Conservation (phyloP, 2,113 vertebrate species). For the Shinisaurus crocodilurus region DNA sequence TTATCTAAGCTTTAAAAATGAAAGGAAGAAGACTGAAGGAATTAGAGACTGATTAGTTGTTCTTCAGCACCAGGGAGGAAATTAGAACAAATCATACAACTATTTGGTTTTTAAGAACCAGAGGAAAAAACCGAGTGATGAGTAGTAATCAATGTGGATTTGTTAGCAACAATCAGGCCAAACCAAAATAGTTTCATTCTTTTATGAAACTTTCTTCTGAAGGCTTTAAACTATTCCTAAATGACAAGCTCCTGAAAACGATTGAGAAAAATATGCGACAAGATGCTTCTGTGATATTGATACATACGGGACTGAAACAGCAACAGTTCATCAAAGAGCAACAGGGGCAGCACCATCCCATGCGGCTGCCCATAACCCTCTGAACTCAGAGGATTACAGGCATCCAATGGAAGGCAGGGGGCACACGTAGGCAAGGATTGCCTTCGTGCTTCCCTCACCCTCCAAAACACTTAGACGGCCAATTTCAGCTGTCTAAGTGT, state of each 20-base stretch:
- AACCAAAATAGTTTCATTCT: background rate
- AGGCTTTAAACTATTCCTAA: background rate
- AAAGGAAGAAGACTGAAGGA: background rate
- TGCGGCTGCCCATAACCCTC: too few species aligned
- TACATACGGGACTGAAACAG: background rate
- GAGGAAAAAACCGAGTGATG: background rate
- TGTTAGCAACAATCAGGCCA: background rate
- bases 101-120: background rate
- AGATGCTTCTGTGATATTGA: background rate
- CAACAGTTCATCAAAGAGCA: background rate
- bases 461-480: too few species aligned
- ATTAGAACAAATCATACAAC: conserved; percentile 1
- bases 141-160: conserved; percentile 1
- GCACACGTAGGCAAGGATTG: too few species aligned
- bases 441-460: too few species aligned
- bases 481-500: too few species aligned
- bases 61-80: background rate
- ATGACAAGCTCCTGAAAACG: background rate
- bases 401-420: too few species aligned
- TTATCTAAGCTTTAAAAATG: conserved; percentile 6
- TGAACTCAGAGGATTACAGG: too few species aligned
- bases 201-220: background rate
- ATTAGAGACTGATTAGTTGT: conserved; percentile 24
- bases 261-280: background rate
- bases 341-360: too few species aligned